A percentile compares a stretch with the other conserved stretches of the same genome.
phyloP scores from a whole-genome alignment of 2,888 invertebrate genomes.

The Teleiodes luculella region DNA sequence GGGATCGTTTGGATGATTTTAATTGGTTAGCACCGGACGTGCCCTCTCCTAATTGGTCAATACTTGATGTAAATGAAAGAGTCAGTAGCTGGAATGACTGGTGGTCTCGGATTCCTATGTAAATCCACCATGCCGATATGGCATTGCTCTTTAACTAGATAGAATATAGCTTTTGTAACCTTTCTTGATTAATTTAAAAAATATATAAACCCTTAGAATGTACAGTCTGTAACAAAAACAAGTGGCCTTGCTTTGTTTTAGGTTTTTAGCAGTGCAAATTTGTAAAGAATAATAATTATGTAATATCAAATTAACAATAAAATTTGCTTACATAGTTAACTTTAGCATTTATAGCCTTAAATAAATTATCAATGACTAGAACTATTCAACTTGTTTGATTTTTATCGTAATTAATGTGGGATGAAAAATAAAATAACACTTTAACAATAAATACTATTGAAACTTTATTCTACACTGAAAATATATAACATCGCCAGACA shows the following conservation, averaged over 20 bases:
- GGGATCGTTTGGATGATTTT: conserved; percentile 94
- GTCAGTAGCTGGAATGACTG: conserved; percentile 59
- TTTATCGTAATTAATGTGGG: background rate
- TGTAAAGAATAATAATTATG: background rate
- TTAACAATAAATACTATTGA: conserved; percentile 50
- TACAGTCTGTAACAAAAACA: background rate
- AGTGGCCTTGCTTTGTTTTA: background rate
- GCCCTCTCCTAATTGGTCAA: conserved; percentile 90
- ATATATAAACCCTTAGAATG: background rate
- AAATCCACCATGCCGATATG: background rate
- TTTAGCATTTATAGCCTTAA: conserved; percentile 11
- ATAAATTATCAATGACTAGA: conserved; percentile 19
- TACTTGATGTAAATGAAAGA: conserved; percentile 66
- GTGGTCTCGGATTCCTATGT: conserved; percentile 48
- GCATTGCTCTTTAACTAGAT: background rate
- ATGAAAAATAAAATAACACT: conserved; percentile 22
- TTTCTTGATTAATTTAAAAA: background rate
- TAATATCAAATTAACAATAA: background rate
- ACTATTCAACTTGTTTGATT: conserved; percentile 17
- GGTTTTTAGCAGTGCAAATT: background rate
- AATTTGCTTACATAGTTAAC: conserved; percentile 6
- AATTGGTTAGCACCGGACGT: conserved; percentile 94
- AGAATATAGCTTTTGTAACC: background rate
- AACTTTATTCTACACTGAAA: conserved; percentile 36
- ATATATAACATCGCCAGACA: conserved; percentile 44